Conservation (phyloP, 1,140 invertebrate species). For the Hyles vespertilio region DNA sequence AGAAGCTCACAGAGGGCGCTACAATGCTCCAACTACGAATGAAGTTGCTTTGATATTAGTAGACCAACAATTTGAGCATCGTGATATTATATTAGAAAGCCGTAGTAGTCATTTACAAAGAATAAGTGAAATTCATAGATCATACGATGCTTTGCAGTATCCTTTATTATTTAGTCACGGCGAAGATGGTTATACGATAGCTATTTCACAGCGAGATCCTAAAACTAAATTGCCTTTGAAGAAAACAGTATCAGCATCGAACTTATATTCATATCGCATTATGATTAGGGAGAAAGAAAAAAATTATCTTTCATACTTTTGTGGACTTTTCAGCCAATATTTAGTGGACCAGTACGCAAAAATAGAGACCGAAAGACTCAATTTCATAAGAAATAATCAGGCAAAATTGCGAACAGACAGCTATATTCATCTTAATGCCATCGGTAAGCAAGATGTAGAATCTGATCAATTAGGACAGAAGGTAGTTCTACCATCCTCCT, state of each 20-base stretch:
- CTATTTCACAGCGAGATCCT: constrained; percentile 18
- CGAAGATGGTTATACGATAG: constrained; percentile 57
- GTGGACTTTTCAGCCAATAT: constrained; percentile 26
- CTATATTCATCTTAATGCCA: constrained; percentile 12
- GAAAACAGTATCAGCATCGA: too few species aligned
- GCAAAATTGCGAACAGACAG: constrained; percentile 4
- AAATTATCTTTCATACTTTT: constrained; percentile 15
- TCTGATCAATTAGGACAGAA: constrained; percentile 16
- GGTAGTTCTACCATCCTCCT: constrained; percentile 22
- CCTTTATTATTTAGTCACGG: constrained; percentile 61
- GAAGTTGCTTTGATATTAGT: constrained; percentile 20
- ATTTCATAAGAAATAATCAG: constrained; percentile 11
- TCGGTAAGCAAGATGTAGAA: constrained; percentile 16
- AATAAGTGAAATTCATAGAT: constrained; percentile 47
- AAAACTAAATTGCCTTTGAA: constrained; percentile 3
- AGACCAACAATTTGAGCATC: constrained; percentile 18
- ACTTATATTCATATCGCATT: constrained; percentile 23
- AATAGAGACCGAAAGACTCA: constrained; percentile 30
- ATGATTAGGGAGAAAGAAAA: constrained; percentile 18
- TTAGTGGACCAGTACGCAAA: constrained; percentile 37
- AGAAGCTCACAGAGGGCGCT: background rate
- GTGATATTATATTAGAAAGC: constrained; percentile 17
- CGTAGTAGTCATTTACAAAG: constrained; percentile 20
- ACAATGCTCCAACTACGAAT: constrained; percentile 7
- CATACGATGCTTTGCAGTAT: constrained; percentile 66